Evolutionary conservation across 2,888 invertebrate species (phyloP), one percentile per base, ranked within the genome.

Genomic region (Ophion slaviceki): DNA sequence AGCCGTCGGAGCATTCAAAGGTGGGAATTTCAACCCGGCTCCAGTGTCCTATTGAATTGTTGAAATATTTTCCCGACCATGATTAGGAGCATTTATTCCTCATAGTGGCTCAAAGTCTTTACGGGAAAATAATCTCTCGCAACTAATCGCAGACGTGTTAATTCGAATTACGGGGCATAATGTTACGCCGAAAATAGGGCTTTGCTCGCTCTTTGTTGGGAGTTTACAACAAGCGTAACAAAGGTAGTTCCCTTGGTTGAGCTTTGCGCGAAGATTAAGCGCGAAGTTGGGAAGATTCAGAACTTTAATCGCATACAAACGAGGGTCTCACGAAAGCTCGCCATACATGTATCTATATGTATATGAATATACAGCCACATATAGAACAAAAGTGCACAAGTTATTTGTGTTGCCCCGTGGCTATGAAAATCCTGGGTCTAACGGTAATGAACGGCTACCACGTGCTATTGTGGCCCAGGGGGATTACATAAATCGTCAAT

Each of bases 401-500:
- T 72, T 67, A 82, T 67, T 59, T 24, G 24, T 36, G 62, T 71
- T 82, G 71, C 77, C 53, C 40, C 64, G 2, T 66, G 64, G 59
- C 66, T 57, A 78, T 74, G 66, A 67, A 82, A 78, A 74, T 59
- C 62, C 32, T 24, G 47, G 67, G 53, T 82, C 57, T 72, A 74
- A 78, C 45, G 57, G 11, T 59, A 72, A 78, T 74, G 57, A 59
- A 78, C 59, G 36, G 57, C 57, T 47, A 72, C 77, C 67, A 67
- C 71, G 45, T 72, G 45, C 59, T 59, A 47, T 76, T 40, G 28
- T 62, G 20, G 28, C 67, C 67, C 77, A 5, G 32, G 53, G 28
- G n/a, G 84, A 82, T 82, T 77, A 68, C 72, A 82, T 81, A 81
- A 84, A 84, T 84, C 77, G 70, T 66, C 75, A 80, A 84, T 84